Percentiles rank a stretch among this genome's conserved stretches.
Evolutionary conservation across 2,113 vertebrate genomes (phyloP).

Genomic region (Panthera leo): DNA sequence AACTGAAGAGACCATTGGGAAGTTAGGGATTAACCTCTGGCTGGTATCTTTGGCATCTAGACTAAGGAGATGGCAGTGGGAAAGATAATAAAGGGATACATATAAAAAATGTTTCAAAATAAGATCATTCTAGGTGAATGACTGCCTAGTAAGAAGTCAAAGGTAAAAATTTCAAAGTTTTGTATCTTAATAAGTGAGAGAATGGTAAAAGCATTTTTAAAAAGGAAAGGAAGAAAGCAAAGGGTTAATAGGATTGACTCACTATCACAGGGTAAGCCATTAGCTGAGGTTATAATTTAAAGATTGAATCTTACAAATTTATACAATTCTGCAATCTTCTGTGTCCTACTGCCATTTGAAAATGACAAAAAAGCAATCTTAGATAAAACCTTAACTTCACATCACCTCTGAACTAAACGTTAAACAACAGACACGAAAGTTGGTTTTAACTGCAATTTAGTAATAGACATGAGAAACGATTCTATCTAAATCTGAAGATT

Average conservation of each 20-base stretch:
- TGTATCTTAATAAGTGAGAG: not conserved
- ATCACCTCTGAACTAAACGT: not conserved
- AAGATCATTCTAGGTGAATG: not conserved
- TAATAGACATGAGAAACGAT: not conserved
- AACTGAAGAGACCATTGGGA: not conserved
- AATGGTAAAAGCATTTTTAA: not conserved
- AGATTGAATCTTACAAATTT: not conserved
- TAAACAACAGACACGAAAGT: conserved; percentile 21
- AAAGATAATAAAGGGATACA: not conserved
- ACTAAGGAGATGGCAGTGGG: not conserved
- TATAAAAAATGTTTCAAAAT: not conserved
- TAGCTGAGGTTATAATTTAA: not conserved
- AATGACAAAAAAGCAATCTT: not conserved
- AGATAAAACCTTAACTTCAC: not conserved
- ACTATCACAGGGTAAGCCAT: not conserved
- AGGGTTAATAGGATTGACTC: not conserved
- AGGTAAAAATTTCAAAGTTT: conserved; percentile 10
- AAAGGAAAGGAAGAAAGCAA: not conserved
- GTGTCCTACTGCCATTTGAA: not conserved
- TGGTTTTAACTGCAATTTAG: not conserved
- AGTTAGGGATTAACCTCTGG: not conserved
- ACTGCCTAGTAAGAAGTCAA: not conserved
- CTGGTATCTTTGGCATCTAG: not conserved
- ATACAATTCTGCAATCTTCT: not conserved
- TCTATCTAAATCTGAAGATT: conserved; percentile 17